These are phyloP conservation scores for Hirtodrosophila confusa DNA, from an alignment of 2,888 invertebrate species.

Conservation along the genomic window DNA sequence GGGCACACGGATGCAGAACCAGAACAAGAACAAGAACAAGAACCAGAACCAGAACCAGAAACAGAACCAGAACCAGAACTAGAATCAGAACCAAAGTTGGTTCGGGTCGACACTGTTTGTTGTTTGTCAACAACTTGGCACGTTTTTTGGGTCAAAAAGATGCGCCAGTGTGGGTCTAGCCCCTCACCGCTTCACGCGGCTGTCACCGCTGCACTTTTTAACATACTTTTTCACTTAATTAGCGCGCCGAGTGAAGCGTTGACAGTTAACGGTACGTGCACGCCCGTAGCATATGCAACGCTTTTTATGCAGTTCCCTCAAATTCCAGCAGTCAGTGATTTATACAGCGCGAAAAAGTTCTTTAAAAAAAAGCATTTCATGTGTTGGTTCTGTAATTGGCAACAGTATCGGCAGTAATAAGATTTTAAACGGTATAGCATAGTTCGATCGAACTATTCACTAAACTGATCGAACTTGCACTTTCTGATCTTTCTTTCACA, in stretches of 20 bases:
- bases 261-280: conserved; percentile 69
- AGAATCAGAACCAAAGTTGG: conserved; percentile 24
- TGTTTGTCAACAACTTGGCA: conserved; percentile 78
- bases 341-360: neutral
- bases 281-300: conserved; percentile 63
- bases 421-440: too few species aligned
- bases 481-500: too few species aligned
- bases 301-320: conserved; percentile 43
- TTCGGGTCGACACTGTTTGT: conserved; percentile 55
- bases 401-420: too few species aligned
- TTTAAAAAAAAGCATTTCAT: neutral
- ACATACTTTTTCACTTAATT: conserved; percentile 78
- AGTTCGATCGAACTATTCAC: too few species aligned
- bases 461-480: too few species aligned
- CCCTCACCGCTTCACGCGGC: neutral
- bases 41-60: conserved; percentile 19
- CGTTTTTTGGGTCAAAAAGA: conserved; percentile 66
- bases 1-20: conserved; percentile 57
- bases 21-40: conserved; percentile 16
- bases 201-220: conserved; percentile 50
- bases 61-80: conserved; percentile 19
- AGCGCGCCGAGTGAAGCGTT: conserved; percentile 72
- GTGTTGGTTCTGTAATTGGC: too few species aligned
- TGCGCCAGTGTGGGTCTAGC: conserved; percentile 23
- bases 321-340: conserved; percentile 27